Conservation (phyloP, 1,140 invertebrate species). For the Rhyacophila brunnea region DNA sequence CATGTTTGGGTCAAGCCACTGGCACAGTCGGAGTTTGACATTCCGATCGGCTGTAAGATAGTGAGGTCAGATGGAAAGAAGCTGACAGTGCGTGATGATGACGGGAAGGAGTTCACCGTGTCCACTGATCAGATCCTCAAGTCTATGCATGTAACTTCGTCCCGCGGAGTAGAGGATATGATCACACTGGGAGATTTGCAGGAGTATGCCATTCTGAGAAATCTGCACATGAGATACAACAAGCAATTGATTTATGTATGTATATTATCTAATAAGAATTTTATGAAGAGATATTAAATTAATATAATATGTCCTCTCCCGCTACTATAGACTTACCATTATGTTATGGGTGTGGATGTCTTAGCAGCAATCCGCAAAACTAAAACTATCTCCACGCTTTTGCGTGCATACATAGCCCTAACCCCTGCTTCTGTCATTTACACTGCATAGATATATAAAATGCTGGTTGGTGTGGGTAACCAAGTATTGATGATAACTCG, state of each 20-base stretch:
- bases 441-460: no score
- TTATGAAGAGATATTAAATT: no score
- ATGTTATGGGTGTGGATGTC: no score
- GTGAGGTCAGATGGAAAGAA: slow-evolving; percentile 74
- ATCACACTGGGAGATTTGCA: slow-evolving; percentile 89
- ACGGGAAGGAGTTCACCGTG: slow-evolving; percentile 64
- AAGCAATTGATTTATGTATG: slow-evolving; percentile 89
- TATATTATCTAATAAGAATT: slow-evolving; percentile 22
- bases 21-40: slow-evolving; percentile 71
- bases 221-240: slow-evolving; percentile 87
- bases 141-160: slow-evolving; percentile 82
- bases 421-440: no score
- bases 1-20: slow-evolving; percentile 84
- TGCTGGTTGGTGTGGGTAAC: no score
- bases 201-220: slow-evolving; percentile 88
- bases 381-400: no score
- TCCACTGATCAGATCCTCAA: slow-evolving; percentile 64
- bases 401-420: no score
- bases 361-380: no score
- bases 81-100: slow-evolving; percentile 77
- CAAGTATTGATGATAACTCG: no score
- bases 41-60: slow-evolving; percentile 81
- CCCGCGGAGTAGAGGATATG: slow-evolving; percentile 91
- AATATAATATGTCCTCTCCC: no score
- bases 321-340: no score